These are phyloP conservation scores for Ophioninae sp. DNA, from an alignment of 2,888 invertebrate species.

Conservation along the genomic window DNA sequence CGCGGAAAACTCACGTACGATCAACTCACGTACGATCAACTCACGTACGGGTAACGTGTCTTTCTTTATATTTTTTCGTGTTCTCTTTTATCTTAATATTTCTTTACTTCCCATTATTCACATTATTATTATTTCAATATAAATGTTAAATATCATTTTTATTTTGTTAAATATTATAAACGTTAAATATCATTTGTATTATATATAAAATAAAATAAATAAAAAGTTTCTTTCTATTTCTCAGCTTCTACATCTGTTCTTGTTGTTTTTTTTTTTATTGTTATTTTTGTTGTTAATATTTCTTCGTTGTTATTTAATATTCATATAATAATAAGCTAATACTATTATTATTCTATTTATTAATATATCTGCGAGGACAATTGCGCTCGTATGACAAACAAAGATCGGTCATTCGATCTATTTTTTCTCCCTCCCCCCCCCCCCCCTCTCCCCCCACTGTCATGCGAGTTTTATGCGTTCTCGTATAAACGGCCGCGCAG, in stretches of 20 bases:
- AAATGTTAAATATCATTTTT: too few relatives aligned
- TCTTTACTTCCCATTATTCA: not conserved
- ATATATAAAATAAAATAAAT: too few relatives aligned
- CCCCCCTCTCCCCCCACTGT: not conserved
- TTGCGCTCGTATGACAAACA: not conserved
- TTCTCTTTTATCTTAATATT: not conserved
- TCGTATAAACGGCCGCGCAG: conserved; percentile 36
- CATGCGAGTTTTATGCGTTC: conserved; percentile 1
- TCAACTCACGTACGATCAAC: not conserved
- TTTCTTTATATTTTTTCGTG: not conserved
- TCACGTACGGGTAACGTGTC: not conserved
- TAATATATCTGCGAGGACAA: not conserved
- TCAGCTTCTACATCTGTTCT: too few relatives aligned
- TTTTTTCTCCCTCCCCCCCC: not conserved
- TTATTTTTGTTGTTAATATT: not conserved
- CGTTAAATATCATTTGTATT: too few relatives aligned
- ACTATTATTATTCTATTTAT: not conserved
- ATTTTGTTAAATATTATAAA: too few relatives aligned
- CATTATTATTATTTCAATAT: too few relatives aligned
- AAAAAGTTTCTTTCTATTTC: too few relatives aligned
- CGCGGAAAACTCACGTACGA: not conserved
- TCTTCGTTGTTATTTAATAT: not conserved
- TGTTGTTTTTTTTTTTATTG: too few relatives aligned
- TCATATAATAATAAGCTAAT: not conserved
- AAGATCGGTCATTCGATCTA: not conserved